These are phyloP conservation scores for Scarus forsteni DNA, from an alignment of 2,797 vertebrate genomes.

Conservation along the genomic window DNA sequence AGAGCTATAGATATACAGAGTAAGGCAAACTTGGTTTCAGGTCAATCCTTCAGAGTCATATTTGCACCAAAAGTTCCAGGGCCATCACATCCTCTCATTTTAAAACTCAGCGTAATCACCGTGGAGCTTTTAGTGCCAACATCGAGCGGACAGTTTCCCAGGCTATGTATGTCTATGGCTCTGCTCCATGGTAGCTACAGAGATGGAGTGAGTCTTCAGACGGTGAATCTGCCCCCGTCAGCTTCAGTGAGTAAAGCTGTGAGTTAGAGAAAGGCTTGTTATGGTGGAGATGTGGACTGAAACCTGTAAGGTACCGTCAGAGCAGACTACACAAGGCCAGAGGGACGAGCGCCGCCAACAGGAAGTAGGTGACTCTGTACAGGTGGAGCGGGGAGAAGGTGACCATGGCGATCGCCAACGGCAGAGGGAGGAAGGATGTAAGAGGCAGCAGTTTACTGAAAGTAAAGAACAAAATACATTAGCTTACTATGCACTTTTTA, in stretches of 20 bases:
- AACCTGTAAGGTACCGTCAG: conserved; percentile 70
- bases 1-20: conserved; percentile 71
- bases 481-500: too few relatives aligned
- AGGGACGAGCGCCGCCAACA: conserved; percentile 85
- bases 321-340: conserved; percentile 87
- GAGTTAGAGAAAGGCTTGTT: conserved; percentile 52
- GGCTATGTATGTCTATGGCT: conserved; percentile 71
- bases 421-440: conserved; percentile 85
- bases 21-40: conserved; percentile 78
- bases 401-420: conserved; percentile 88
- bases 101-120: conserved; percentile 40
- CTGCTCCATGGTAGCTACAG: conserved; percentile 59
- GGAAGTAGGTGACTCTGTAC: conserved; percentile 90
- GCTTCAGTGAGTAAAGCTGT: conserved; percentile 33
- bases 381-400: conserved; percentile 91
- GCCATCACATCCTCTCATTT: conserved; percentile 40
- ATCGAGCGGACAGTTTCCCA: conserved; percentile 52
- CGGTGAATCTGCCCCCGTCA: conserved; percentile 6
- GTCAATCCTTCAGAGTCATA: conserved; percentile 43
- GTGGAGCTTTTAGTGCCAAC: conserved; percentile 51
- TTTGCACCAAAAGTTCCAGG: conserved; percentile 54
- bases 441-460: conserved; percentile 90
- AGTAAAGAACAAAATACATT: not conserved
- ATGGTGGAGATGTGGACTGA: conserved; percentile 44
- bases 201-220: not conserved